Conservation (phyloP, 2,888 invertebrate species). For the Pheosia gnoma region DNA sequence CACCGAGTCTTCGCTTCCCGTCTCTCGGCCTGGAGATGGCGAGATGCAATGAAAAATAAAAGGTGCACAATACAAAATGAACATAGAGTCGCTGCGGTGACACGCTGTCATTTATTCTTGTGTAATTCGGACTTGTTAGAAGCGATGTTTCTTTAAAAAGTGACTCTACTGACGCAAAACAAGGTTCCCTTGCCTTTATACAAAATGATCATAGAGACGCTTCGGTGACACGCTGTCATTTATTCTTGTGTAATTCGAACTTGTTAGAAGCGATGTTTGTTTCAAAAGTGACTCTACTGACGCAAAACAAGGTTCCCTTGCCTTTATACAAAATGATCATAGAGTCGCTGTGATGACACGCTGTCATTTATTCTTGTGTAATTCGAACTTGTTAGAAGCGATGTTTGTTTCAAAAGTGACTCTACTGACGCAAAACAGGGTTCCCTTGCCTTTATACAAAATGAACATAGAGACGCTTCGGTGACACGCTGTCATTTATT, state of each 20-base stretch:
- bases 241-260: conserved; percentile 48
- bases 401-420: no score
- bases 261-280: conserved; percentile 35
- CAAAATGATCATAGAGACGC: conserved; percentile 30
- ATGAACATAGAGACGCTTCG: conserved; percentile 51
- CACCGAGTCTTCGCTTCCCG: conserved; percentile 26
- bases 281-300: conserved; percentile 13
- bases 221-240: conserved; percentile 58
- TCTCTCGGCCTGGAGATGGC: conserved; percentile 40
- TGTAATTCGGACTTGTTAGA: no score
- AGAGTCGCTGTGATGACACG: no score
- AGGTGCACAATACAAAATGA: conserved; percentile 62
- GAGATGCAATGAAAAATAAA: conserved; percentile 64
- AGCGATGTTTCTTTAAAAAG: no score
- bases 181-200: no score
- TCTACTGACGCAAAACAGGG: no score
- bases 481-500: conserved; percentile 61
- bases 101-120: no score
- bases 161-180: no score
- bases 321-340: conserved; percentile 64
- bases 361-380: no score
- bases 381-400: no score
- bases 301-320: no score
- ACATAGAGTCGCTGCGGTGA: conserved; percentile 21
- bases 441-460: no score